Base-by-base conservation (phyloP, 2,888 invertebrate genomes). In the Onchidella celtica region DNA sequence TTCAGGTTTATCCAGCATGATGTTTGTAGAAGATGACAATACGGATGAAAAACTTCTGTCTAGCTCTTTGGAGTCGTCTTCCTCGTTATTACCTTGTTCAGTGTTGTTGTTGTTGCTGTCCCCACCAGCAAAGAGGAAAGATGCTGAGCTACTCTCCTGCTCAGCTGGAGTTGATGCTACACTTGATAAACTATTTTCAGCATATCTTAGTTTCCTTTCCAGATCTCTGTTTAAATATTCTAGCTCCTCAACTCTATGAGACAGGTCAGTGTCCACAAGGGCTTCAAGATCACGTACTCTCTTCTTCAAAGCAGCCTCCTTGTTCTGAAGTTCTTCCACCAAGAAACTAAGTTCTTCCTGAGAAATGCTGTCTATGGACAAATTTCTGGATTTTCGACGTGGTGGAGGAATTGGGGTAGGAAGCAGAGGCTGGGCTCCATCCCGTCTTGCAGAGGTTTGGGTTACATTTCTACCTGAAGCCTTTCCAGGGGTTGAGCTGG, bases 1-100 rank as follows among this genome's bases (percentile, higher is more conserved):
- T 69, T 92, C 91, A 4, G 91, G 91, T 68, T 88, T 87, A 38
- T 92, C 91, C 85, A 90, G 83, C 88, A 89, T 89, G 72, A 75
- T 84, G 74, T 82, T 68, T 21, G 82, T 24, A 34, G 61, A 55
- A 32, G 29, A 47, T 14, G 59, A 27, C 9, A 38, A 70, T n/a
- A 40, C 6, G 6, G 40, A 17, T n/a, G 77, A 47, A 38, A 36
- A 24, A 59, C 74, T 74, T 27, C n/a, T 59, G 68, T 69, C 36
- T n/a, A 36, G 32, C 61, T 74, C 69, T 66, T n/a, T 29, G 36
- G 65, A 40, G 32, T 70, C 40, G 66, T 65, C 72, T 73, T 65
- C 72, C 66, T 55, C 38, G 47, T 47, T 36, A 27, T 73, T 74
- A 57, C 36, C 55, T 57, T 17, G 38, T 9, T 17, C 34, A n/a